Evolutionary conservation across 2,888 invertebrate genomes (phyloP), one percentile per base, ranked within the genome.

Genomic region (Cynaeus angustus): DNA sequence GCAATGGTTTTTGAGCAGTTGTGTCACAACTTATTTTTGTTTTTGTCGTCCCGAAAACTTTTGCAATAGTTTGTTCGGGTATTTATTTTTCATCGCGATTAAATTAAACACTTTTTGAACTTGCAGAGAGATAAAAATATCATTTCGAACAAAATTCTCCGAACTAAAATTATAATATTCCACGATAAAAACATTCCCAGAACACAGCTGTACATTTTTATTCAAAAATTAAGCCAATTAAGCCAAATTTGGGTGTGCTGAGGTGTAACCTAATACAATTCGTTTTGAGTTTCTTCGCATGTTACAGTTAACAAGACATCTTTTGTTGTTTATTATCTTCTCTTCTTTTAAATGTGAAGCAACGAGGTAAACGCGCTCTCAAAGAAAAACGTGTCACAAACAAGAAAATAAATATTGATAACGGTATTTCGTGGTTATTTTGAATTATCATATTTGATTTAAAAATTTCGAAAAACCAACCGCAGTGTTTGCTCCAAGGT

Each of bases 381-480:
- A 21, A 21, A 21, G 10, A 7, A 55, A 55, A 55, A 38, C 37
- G 9, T 55, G 21, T 38, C 38, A 21, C 50, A 62, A 61, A 61
- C 43, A 37, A 48, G 50, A 50, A 53, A 62, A 62, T 52, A 52
- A 52, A 64, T 43, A 53, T 53, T 30, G 53, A 53, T 64, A 64
- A 64, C 64, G 64, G 64, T 10, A 53, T 43, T 45, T 43, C 56
- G 56, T 56, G 56, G 56, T 56, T 45, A 16, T 62, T 62, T 37
- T 37, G 50, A 62, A 37, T 46, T 33, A 46, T 46, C 59, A 12
- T 61, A 14, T 46, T 62, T 43, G 64, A 43, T 12, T 53, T 41
- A 28, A 43, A 53, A 64, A 53, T 64, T 64, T 64, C 53, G 64
- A 64, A 64, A 64, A 64, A 53, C 43, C 52, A 28, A 64, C 43